A percentile compares a stretch with the other conserved stretches of the same genome.
Conservation (phyloP, 2,113 vertebrate species). For the Alethe castanea region DNA sequence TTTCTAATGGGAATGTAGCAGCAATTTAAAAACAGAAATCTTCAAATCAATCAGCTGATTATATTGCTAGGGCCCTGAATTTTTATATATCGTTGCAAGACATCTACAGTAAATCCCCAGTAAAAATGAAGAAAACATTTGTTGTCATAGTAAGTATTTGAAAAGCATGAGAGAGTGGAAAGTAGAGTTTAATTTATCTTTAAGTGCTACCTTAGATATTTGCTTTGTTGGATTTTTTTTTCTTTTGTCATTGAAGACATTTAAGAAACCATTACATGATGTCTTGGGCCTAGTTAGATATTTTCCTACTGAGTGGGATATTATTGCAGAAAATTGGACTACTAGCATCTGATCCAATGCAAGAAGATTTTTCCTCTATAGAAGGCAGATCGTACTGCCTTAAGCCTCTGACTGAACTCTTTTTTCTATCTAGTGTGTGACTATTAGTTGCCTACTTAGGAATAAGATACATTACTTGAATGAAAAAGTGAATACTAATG, state of each 20-base stretch:
- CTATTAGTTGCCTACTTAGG: not conserved
- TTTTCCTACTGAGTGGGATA: not conserved
- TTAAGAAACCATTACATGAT: not conserved
- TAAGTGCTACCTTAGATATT: not conserved
- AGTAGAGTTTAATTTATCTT: slow-evolving; percentile 23
- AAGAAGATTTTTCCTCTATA: not conserved
- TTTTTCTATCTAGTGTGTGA: not conserved
- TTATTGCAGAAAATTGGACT: not conserved
- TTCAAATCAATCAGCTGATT: not conserved
- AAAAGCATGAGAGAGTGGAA: not conserved
- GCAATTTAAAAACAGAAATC: slow-evolving; percentile 4
- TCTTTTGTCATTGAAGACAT: not conserved
- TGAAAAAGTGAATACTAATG: not conserved
- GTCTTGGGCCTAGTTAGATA: not conserved
- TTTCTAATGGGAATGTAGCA: not conserved
- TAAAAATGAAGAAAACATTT: not conserved
- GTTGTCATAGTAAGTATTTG: not conserved
- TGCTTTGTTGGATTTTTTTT: not conserved
- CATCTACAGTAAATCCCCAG: not conserved
- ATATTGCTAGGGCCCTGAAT: not conserved
- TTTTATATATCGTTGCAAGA: not conserved
- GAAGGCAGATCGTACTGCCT: not conserved
- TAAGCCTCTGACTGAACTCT: not conserved
- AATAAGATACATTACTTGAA: not conserved
- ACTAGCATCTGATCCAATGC: not conserved